Base-by-base conservation (phyloP, 1,140 invertebrate species). In the Hestina assimilis region DNA sequence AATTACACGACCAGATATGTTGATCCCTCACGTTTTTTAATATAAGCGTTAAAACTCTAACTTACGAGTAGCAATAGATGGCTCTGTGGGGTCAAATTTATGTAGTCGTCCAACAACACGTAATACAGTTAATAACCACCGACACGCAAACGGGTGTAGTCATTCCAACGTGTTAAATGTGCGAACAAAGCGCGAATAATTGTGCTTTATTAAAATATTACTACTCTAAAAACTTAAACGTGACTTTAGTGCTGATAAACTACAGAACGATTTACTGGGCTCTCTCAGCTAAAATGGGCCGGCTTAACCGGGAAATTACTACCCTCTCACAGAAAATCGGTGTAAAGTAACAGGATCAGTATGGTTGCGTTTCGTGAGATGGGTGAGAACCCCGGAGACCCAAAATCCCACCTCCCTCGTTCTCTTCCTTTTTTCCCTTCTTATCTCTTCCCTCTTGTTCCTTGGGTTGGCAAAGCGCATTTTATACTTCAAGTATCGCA, bases 71-170 rank as follows among this genome's bases (percentile, higher is more conserved):
- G 17, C 6, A 9, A 17, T 19, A n/a, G 7, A 38, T 14, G 15
- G 19, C 14, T 17, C 14, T 24, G 50, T 12, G 24, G 24, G 50
- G 24, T 42, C 50, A 42, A 33, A 57, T 21, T 35, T 41, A 53
- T 48, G 26, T 72, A 69, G 71, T 45, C 41, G 60, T 46, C 35
- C 52, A 53, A 42, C 28, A 62, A 61, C 69, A 67, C 63, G 64
- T 59, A 64, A 67, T 69, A 56, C 50, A 70, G 56, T 75, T 75
- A 71, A 73, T 73, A 71, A 75, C 61, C 24, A 52, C 58, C 26
- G 53, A 57, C 75, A 78, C 72, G 72, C 75, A 62, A 66, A 73
- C 64, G 72, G 72, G 67, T 64, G 62, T 63, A 66, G 62, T 58
- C 59, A 57, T 67, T 35, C 55, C 45, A 65, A 67, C 55, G 63